Conservation (phyloP, 1,140 invertebrate species). For the Drosophila virilis region DNA sequence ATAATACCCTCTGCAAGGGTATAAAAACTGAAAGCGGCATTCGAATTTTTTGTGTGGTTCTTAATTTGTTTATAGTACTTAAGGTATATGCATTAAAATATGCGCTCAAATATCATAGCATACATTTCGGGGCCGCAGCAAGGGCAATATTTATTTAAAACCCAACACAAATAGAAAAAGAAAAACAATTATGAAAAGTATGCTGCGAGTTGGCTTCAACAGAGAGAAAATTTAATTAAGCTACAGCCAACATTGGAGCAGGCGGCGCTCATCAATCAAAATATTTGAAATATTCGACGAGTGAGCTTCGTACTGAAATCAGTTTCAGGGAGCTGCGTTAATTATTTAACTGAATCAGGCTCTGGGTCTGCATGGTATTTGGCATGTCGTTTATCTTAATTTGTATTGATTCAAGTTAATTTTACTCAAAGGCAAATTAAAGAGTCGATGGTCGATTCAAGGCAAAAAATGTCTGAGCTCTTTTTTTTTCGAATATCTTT, state of each 20-base stretch:
- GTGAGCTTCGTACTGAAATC: background rate
- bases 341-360: background rate
- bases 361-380: background rate
- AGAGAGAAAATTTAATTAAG: background rate
- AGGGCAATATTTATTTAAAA: no score
- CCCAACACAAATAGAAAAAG: no score
- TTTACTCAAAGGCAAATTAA: background rate
- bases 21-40: no score
- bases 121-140: background rate
- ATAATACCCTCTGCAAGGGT: no score
- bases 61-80: no score
- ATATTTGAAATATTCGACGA: background rate
- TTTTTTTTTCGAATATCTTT: background rate
- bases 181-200: no score
- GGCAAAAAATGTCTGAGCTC: no score
- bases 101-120: background rate
- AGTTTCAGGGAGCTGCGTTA: background rate
- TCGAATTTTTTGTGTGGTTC: no score
- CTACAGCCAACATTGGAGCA: background rate
- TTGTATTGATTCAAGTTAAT: background rate
- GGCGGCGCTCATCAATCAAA: slow-evolving; percentile 5
- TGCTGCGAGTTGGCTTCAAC: background rate
- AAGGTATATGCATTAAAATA: no score
- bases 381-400: slow-evolving; percentile 2
- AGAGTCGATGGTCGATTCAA: no score